Percentiles rank a stretch among this genome's conserved stretches.
Evolutionary conservation across 2,797 vertebrate genomes (phyloP).

Genomic region (Scleropages formosus): DNA sequence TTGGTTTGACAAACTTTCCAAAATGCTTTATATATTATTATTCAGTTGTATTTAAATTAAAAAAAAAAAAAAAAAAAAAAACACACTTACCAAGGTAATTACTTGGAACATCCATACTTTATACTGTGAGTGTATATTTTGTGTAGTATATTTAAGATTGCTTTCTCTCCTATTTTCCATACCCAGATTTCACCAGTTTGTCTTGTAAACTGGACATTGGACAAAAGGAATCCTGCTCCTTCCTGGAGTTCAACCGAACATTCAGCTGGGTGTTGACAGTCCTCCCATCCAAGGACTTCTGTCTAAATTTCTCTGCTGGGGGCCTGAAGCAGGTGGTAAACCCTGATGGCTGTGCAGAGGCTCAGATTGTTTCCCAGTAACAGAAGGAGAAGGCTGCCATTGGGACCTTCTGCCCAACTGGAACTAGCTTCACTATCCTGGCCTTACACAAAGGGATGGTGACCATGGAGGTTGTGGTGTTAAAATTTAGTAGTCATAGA

Average conservation of each 20-base stretch:
- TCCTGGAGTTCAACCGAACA: constrained; percentile 65
- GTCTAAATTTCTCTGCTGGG: constrained; percentile 57
- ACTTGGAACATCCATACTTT: neutral
- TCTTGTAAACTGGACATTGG: constrained; percentile 67
- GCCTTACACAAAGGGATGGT: neutral
- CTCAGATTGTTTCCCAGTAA: constrained; percentile 37
- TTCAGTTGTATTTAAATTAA: neutral
- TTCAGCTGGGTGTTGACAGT: constrained; percentile 62
- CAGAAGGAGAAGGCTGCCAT: neutral
- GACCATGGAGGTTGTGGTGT: no score
- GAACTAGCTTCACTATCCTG: constrained; percentile 9
- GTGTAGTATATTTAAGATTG: constrained; percentile 18
- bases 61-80: neutral
- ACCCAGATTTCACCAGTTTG: constrained; percentile 38
- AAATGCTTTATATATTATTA: neutral
- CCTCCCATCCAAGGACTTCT: constrained; percentile 40
- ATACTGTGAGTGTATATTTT: neutral
- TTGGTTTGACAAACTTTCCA: neutral
- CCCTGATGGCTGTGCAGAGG: constrained; percentile 49
- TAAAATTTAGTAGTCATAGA: no score
- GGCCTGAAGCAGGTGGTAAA: constrained; percentile 63
- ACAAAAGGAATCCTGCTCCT: constrained; percentile 47
- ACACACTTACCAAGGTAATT: no score
- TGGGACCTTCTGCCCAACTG: constrained; percentile 25
- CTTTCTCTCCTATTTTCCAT: constrained; percentile 44